Percentiles rank a stretch among this genome's conserved stretches.
Evolutionary conservation across 2,888 invertebrate species (phyloP).

Genomic region (Drosophila emarginata): DNA sequence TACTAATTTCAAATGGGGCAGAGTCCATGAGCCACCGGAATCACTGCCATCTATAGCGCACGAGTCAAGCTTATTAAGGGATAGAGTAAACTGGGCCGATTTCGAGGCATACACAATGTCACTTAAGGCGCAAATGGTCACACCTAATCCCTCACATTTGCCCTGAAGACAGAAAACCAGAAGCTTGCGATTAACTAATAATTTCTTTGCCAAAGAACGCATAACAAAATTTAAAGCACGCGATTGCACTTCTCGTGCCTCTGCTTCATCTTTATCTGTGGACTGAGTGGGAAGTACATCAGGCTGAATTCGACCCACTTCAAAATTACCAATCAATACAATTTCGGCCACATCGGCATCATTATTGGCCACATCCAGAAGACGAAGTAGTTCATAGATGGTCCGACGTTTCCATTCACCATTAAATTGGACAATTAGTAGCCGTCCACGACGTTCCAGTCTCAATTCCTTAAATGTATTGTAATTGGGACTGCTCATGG

Average conservation of each 20-base stretch:
- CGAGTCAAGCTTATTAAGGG: slow-evolving; percentile 93
- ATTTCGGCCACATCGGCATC: slow-evolving; percentile 87
- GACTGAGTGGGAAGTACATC: slow-evolving; percentile 35
- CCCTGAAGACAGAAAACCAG: slow-evolving; percentile 95
- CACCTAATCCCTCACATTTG: slow-evolving; percentile 92
- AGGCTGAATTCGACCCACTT: slow-evolving; percentile 64
- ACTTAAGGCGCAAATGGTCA: slow-evolving; percentile 91
- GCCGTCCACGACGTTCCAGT: slow-evolving; percentile 81
- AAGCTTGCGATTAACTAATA: slow-evolving; percentile 94
- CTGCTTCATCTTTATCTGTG: slow-evolving; percentile 15
- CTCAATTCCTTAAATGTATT: slow-evolving; percentile 53
- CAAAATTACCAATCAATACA: slow-evolving; percentile 86
- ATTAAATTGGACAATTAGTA: slow-evolving; percentile 87
- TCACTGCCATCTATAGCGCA: slow-evolving; percentile 94
- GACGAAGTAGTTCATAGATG: slow-evolving; percentile 86
- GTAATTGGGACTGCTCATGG: slow-evolving; percentile 24
- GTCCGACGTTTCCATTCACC: slow-evolving; percentile 88
- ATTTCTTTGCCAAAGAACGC: slow-evolving; percentile 87
- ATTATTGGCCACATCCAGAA: slow-evolving; percentile 87
- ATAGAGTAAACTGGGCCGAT: slow-evolving; percentile 92
- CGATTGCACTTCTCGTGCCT: slow-evolving; percentile 71
- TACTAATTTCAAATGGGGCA: slow-evolving; percentile 88
- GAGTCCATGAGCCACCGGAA: slow-evolving; percentile 84
- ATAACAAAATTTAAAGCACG: slow-evolving; percentile 73
- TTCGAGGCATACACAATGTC: slow-evolving; percentile 94